Evolutionary conservation across 1,140 invertebrate species (phyloP).

Genomic region (Wiebesia pumilae): DNA sequence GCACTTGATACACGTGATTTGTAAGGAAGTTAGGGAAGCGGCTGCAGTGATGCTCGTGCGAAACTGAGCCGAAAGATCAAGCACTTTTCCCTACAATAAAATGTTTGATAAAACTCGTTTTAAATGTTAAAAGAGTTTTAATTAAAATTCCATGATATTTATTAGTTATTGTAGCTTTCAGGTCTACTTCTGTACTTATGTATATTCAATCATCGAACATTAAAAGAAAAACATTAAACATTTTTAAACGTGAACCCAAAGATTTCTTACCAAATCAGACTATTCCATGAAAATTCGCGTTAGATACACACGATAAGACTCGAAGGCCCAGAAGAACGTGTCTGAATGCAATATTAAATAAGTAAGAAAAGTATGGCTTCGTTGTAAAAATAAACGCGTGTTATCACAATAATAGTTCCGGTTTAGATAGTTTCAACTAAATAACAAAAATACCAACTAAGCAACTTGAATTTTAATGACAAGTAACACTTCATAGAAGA

Average conservation of each 20-base stretch:
- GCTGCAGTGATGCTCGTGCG: not conserved
- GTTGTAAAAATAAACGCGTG: not conserved
- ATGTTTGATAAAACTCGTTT: not conserved
- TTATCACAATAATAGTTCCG: not conserved
- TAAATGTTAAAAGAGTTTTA: not conserved
- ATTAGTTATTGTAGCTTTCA: not conserved
- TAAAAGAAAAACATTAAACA: not conserved
- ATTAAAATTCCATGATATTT: conserved; percentile 11
- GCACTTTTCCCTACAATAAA: not conserved
- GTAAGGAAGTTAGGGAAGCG: not conserved
- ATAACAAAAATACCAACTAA: not conserved
- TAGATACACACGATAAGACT: not conserved
- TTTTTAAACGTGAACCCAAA: not conserved
- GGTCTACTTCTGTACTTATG: not conserved
- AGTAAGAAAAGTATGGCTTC: not conserved
- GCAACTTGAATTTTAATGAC: not conserved
- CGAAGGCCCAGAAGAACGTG: not conserved
- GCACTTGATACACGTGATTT: conserved; percentile 1
- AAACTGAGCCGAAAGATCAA: not conserved
- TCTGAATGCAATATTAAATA: not conserved
- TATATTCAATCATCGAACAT: not conserved
- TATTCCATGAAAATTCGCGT: not conserved
- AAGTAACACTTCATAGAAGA: not conserved
- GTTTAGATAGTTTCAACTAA: not conserved
- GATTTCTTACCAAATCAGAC: not conserved